Percentiles rank a stretch among this genome's conserved stretches.
These are phyloP conservation scores for Jordanella pulchra DNA, from an alignment of 2,797 vertebrate genomes.

Conservation along the genomic window DNA sequence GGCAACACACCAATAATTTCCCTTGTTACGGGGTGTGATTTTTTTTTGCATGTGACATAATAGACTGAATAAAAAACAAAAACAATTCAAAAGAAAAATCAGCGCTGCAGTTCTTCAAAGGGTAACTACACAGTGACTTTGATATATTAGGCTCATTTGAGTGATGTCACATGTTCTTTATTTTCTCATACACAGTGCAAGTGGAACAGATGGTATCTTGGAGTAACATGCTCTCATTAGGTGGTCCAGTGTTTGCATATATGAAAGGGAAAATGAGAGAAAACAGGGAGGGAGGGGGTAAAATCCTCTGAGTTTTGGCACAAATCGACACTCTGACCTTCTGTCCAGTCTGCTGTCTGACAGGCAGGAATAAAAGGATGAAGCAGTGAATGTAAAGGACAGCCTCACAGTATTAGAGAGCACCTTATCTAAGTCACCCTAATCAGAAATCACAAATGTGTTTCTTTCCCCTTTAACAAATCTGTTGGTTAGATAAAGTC, in stretches of 20 bases:
- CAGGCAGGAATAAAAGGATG: slow-evolving; percentile 68
- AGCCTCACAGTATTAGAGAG: slow-evolving; percentile 47
- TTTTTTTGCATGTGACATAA: slow-evolving; percentile 13
- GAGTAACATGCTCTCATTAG: slow-evolving; percentile 81
- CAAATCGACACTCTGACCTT: slow-evolving; percentile 79
- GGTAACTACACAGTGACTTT: slow-evolving; percentile 58
- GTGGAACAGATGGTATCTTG: slow-evolving; percentile 82
- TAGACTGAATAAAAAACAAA: slow-evolving; percentile 19
- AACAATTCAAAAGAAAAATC: slow-evolving; percentile 5
- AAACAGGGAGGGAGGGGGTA: slow-evolving; percentile 44
- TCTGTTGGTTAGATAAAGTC: slow-evolving; percentile 34
- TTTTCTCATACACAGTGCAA: slow-evolving; percentile 66
- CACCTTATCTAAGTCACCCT: slow-evolving; percentile 55
- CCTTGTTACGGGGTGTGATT: neutral
- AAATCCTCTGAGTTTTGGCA: slow-evolving; percentile 81
- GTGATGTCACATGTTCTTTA: slow-evolving; percentile 67
- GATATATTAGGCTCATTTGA: slow-evolving; percentile 73
- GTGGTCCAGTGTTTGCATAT: slow-evolving; percentile 77
- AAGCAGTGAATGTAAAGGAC: slow-evolving; percentile 61
- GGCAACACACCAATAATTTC: neutral
- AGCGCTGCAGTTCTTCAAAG: slow-evolving; percentile 50
- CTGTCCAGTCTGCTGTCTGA: slow-evolving; percentile 78
- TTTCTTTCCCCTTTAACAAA: slow-evolving; percentile 60
- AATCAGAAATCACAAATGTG: slow-evolving; percentile 62
- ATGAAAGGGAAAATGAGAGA: slow-evolving; percentile 66